Percentiles rank a stretch among this genome's conserved stretches.
These are phyloP conservation scores for Antrozous pallidus DNA, from an alignment of 2,797 vertebrate species.

Conservation along the genomic window DNA sequence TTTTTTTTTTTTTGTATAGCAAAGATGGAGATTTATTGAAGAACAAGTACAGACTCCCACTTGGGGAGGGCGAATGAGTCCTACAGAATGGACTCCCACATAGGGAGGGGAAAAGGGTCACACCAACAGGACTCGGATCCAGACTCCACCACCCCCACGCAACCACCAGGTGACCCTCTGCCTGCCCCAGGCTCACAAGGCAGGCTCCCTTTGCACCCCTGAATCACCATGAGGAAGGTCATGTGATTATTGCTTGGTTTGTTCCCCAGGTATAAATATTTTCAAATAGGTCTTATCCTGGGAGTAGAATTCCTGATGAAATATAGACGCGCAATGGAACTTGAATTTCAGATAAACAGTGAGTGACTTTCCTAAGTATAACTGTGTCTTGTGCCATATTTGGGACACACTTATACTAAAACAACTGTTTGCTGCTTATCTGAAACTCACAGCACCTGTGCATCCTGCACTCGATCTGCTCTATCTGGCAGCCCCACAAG, in stretches of 20 bases:
- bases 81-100: too few species aligned
- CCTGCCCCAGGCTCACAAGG: accelerated
- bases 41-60: too few species aligned
- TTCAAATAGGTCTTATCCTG: neutral
- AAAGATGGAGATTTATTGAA: too few species aligned
- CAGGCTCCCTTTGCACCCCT: accelerated
- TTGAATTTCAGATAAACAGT: neutral
- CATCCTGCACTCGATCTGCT: accelerated
- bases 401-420: neutral
- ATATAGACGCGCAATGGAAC: neutral
- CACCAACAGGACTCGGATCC: neutral
- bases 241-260: accelerated
- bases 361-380: neutral
- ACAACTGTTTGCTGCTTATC: neutral
- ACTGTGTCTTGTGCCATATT: accelerated
- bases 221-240: neutral
- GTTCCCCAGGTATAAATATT: neutral
- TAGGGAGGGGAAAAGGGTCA: accelerated
- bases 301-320: neutral
- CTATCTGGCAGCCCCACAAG: accelerated
- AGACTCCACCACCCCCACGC: neutral
- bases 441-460: accelerated
- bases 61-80: too few species aligned
- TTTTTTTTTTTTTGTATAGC: too few species aligned
- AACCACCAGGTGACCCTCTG: accelerated